Base-by-base conservation (phyloP, 2,888 invertebrate genomes). In the Petrolisthes manimaculis region DNA sequence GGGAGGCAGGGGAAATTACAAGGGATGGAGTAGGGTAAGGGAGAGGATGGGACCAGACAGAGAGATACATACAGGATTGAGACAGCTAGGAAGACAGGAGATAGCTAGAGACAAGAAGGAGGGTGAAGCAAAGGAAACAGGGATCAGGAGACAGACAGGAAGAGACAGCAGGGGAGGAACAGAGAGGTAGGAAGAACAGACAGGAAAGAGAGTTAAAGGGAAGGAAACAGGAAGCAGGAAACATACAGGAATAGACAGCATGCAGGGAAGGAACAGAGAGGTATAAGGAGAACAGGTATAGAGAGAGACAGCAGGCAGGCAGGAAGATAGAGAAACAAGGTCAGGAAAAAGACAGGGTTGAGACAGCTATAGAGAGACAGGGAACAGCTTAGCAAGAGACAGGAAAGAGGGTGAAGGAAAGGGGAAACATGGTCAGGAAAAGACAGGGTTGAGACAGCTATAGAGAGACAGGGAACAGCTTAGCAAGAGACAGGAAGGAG, bases 401-500 rank as follows among this genome's bases (percentile, higher is more conserved):
- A 37, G 71, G 53, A 21, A 67, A 54, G 75, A 75, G 74, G 83
- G 53, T 74, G 75, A 75, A 83, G 83, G 55, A 12, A 51, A 71
- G 24, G 54, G 56, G 77, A 74, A 21, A n/a, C n/a, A 54, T 6
- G 24, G 21, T n/a, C n/a, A 56, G 80, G 18, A n/a, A 69, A n/a
- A 51, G 69, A 61, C 24, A 21, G 37, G 37, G 4, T 21, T 55
- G 6, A 51, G n/a, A 53, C 18, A 83, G 71, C n/a, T 24, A 54
- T 54, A 55, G 74, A 69, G 75, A 77, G 84, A 56, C 75, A 84
- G 77, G 56, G 77, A 55, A 53, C 51, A 24, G 53, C 75, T 77
- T 56, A 56, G 84, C 75, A 55, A 67, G 84, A 84, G 77, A 61
- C 77, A 37, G 71, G 53, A 21, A 67, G 74, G 75, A 75, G 74